Evolutionary conservation across 1,140 invertebrate genomes (phyloP).

Genomic region (Habropoda laboriosa): DNA sequence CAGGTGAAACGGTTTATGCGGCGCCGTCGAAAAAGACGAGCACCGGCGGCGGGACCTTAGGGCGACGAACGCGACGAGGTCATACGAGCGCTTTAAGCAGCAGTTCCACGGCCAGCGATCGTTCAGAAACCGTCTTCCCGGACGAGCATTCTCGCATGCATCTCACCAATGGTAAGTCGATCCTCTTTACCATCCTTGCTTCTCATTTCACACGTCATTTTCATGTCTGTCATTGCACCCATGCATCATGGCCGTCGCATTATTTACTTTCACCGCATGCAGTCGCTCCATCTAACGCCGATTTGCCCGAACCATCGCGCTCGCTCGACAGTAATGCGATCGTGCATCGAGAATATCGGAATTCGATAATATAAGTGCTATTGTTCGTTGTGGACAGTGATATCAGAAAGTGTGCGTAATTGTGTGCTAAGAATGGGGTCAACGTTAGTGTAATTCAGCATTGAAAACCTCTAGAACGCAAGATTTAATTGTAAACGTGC

Average conservation of each 20-base stretch:
- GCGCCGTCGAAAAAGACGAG: slow-evolving; percentile 78
- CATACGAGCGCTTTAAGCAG: slow-evolving; percentile 73
- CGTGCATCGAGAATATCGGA: too few species aligned
- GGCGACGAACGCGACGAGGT: slow-evolving; percentile 72
- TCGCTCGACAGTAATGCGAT: neutral
- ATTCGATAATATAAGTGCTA: too few species aligned
- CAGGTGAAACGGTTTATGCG: slow-evolving; percentile 81
- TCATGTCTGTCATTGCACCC: neutral
- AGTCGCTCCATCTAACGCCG: neutral
- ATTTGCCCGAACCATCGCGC: neutral
- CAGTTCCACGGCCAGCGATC: slow-evolving; percentile 74
- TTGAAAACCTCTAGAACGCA: too few species aligned
- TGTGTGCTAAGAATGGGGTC: too few species aligned
- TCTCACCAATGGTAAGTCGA: slow-evolving; percentile 71
- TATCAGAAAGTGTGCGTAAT: too few species aligned
- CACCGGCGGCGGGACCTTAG: slow-evolving; percentile 69
- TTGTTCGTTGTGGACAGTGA: too few species aligned
- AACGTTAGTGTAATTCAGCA: too few species aligned
- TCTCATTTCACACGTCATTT: neutral
- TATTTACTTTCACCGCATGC: neutral
- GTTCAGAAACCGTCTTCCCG: slow-evolving; percentile 72
- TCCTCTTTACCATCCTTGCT: neutral
- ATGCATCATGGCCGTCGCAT: neutral
- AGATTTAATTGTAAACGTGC: too few species aligned
- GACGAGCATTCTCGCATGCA: slow-evolving; percentile 74